Base-by-base conservation (phyloP, 2,888 invertebrate genomes). In the Fabriciana adippe region DNA sequence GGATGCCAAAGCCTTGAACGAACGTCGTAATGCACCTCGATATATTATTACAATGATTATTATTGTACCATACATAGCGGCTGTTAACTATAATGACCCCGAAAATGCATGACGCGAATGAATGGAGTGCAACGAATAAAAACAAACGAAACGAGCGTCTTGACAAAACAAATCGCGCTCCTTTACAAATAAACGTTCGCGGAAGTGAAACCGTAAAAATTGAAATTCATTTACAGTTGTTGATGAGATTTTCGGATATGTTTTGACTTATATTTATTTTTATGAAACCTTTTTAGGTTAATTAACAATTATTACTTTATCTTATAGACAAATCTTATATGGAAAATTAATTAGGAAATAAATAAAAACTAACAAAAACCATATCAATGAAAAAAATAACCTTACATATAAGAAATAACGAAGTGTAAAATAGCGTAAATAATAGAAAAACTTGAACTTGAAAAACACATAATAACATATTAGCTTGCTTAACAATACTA, bases 141-240 rank as follows among this genome's bases (percentile, higher is more conserved):
- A 69, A 67, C 59, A 55, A 64, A 60, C 67, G 31, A 53, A 18
- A 64, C 69, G 69, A 54, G 16, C 61, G 48, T 59, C 69, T 67
- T 69, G 64, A 70, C 68, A 67, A 71, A 69, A 70, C 61, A 70
- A 62, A 64, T 67, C 61, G 64, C 57, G 64, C 57, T 65, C 55
- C 66, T 65, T 69, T 71, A 73, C 60, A 73, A 73, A 71, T 71
- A 73, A 67, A 66, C 66, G 66, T 69, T 73, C 72, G 64, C 60
- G 67, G 72, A 73, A 73, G 55, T 69, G 65, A 67, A 67, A 66
- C 65, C 69, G 64, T 67, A 62, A 62, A 67, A 62, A 56, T 67
- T 51, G 18, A 62, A 67, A 70, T 54, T 67, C 64, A 67, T 67
- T 65, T 56, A 55, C 56, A 56, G 16, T 67, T 51, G 35, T 55